A percentile compares a stretch with the other conserved stretches of the same genome.
Conservation (phyloP, 2,797 vertebrate species). For the Lacerta agilis region DNA sequence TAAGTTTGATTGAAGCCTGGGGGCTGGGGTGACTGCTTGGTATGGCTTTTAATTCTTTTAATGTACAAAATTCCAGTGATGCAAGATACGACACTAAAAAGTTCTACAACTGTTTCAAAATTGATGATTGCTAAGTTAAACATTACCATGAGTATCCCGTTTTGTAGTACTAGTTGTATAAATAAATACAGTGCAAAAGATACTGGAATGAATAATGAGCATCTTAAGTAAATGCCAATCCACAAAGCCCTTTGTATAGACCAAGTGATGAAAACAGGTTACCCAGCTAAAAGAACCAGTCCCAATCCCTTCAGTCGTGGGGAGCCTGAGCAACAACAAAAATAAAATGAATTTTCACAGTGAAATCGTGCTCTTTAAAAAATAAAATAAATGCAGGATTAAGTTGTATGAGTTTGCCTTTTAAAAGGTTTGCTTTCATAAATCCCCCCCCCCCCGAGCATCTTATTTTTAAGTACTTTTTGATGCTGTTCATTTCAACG, state of each 20-base stretch:
- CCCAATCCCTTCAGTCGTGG: not conserved
- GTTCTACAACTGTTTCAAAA: not conserved
- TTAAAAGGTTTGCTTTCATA: not conserved
- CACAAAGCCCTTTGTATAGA: too few species aligned
- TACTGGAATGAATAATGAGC: not conserved
- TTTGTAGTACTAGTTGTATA: not conserved
- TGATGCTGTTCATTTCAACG: not conserved
- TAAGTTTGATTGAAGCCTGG: too few species aligned
- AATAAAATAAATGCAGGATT: not conserved
- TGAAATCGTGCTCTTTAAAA: not conserved
- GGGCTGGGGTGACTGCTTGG: not conserved
- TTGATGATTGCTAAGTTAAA: not conserved
- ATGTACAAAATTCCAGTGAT: not conserved
- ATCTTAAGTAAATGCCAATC: not conserved
- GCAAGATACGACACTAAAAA: not conserved
- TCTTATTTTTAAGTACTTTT: not conserved
- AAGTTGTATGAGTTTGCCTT: not conserved
- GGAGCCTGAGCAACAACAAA: not conserved
- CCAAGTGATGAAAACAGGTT: not conserved
- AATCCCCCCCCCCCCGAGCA: not conserved
- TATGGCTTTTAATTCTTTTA: slow-evolving; percentile 6
- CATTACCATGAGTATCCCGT: not conserved
- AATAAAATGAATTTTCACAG: not conserved
- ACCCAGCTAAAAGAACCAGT: not conserved
- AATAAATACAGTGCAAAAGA: not conserved